These are phyloP conservation scores for Leptopilina clavipes DNA, from an alignment of 1,140 invertebrate genomes.

Conservation along the genomic window DNA sequence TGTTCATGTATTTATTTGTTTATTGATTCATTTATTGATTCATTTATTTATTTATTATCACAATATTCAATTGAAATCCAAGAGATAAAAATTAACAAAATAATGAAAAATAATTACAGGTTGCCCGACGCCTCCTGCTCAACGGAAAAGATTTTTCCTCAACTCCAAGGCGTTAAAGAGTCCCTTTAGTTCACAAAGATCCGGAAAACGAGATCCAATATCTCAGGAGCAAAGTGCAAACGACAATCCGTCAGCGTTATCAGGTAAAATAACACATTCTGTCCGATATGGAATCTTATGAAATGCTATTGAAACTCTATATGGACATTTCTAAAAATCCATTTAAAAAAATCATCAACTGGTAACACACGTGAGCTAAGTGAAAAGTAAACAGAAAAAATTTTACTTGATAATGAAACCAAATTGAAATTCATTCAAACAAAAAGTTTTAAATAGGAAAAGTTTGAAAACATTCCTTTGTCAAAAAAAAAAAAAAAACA, in stretches of 20 bases:
- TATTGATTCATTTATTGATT: too few species aligned
- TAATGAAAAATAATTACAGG: conserved; percentile 71
- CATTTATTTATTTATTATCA: too few species aligned
- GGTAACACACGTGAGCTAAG: not conserved
- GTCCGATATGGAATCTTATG: conserved; percentile 1
- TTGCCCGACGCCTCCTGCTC: conserved; percentile 87
- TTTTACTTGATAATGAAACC: not conserved
- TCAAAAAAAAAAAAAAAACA: too few species aligned
- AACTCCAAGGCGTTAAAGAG: conserved; percentile 85
- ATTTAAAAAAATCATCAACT: conserved; percentile 2
- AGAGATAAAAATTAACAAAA: not conserved
- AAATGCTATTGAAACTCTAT: not conserved
- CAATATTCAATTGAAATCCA: too few species aligned
- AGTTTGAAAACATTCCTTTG: not conserved
- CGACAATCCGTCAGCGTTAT: conserved; percentile 77
- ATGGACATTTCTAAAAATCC: not conserved
- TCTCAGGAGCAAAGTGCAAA: conserved; percentile 66
- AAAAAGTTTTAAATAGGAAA: not conserved
- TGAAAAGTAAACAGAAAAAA: conserved; percentile 11
- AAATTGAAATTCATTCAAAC: not conserved
- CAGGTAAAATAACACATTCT: conserved; percentile 75
- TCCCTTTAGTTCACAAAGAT: conserved; percentile 78
- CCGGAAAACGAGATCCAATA: conserved; percentile 63
- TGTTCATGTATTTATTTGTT: too few species aligned
- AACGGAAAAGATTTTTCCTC: conserved; percentile 85